A percentile compares a stretch with the other conserved stretches of the same genome.
These are phyloP conservation scores for Orthosia cruda DNA, from an alignment of 2,888 invertebrate genomes.

Conservation along the genomic window DNA sequence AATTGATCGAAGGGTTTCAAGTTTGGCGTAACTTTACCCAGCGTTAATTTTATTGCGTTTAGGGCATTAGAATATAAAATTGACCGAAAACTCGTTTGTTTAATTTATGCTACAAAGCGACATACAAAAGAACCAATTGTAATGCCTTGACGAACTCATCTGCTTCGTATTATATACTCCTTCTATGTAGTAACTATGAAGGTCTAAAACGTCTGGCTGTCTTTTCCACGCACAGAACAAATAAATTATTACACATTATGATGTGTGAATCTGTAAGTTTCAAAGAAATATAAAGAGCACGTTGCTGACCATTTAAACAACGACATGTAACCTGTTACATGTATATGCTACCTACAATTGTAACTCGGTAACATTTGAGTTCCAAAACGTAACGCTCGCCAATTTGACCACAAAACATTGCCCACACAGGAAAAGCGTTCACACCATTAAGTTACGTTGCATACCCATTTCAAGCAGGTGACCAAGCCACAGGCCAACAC, in stretches of 20 bases:
- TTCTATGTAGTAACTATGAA: no score
- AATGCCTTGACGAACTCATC: not conserved
- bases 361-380: constrained; percentile 8
- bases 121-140: not conserved
- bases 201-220: not conserved
- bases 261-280: not conserved
- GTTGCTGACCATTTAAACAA: not conserved
- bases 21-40: no score
- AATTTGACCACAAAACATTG: constrained; percentile 21
- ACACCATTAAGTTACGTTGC: constrained; percentile 50
- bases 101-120: not conserved
- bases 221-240: not conserved
- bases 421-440: constrained; percentile 35
- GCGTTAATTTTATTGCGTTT: no score
- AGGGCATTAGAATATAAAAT: not conserved
- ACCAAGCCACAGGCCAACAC: constrained; percentile 8
- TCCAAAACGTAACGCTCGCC: constrained; percentile 24
- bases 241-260: no score
- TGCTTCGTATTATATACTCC: no score
- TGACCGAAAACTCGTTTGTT: not conserved
- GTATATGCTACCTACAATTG: not conserved
- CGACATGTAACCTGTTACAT: not conserved
- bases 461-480: constrained; percentile 32
- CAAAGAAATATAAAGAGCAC: not conserved
- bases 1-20: no score